A percentile compares a stretch with the other conserved stretches of the same genome.
These are phyloP conservation scores for Catamblyrhynchus diadema DNA, from an alignment of 2,797 vertebrate genomes.

Conservation along the genomic window DNA sequence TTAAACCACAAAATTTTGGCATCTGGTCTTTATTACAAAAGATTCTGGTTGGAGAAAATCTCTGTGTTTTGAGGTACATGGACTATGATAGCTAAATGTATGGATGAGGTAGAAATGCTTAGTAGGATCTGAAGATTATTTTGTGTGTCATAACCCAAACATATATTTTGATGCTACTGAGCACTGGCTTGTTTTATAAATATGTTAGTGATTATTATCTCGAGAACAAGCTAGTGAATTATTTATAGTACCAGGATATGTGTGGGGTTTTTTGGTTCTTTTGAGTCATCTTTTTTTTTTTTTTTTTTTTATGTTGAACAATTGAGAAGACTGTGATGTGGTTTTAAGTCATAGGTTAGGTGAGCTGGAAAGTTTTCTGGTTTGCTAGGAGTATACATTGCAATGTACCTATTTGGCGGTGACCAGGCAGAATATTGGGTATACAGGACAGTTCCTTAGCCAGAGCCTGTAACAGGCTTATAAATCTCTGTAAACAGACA, in stretches of 20 bases:
- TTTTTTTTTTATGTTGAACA: fast-evolving
- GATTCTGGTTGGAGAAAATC: background rate
- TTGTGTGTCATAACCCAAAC: background rate
- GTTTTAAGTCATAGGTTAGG: background rate
- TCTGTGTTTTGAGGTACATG: background rate
- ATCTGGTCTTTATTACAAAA: background rate
- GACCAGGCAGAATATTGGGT: background rate
- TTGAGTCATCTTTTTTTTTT: too few species aligned
- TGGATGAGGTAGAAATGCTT: background rate
- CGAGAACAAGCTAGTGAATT: background rate
- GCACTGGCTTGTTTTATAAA: background rate
- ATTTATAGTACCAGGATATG: background rate
- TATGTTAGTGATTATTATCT: background rate
- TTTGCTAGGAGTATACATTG: background rate
- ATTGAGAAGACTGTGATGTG: background rate
- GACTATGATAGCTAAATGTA: background rate
- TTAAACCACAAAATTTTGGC: background rate
- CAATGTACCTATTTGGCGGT: background rate
- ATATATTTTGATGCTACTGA: background rate
- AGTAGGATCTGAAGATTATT: background rate
- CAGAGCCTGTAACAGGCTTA: background rate
- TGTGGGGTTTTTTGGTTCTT: fast-evolving
- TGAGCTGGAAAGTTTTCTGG: background rate
- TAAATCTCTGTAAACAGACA: background rate
- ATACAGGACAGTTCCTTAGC: background rate